Conservation (phyloP, 1,140 invertebrate genomes). For the Saxidomus purpurata region DNA sequence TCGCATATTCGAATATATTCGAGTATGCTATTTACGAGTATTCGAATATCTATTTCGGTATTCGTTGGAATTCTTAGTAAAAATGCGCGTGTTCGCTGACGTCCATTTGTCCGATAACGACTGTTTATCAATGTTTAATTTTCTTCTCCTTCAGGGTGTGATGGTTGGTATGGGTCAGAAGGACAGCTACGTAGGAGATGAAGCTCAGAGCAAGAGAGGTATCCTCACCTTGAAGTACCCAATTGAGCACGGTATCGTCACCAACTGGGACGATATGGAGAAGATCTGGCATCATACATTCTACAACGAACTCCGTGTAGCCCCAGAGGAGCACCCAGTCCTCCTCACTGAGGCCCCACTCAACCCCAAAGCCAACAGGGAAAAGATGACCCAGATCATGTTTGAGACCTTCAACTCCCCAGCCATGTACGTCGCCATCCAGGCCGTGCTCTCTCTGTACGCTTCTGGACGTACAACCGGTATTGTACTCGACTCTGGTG, state of each 20-base stretch:
- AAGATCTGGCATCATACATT: constrained; percentile 95
- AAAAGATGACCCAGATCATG: constrained; percentile 99
- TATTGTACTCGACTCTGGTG: constrained; percentile 89
- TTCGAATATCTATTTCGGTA: no score
- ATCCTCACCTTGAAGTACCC: constrained; percentile 94
- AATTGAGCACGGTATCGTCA: constrained; percentile 90
- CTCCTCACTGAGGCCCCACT: constrained; percentile 87
- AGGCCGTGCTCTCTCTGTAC: constrained; percentile 86
- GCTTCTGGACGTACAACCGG: constrained; percentile 91
- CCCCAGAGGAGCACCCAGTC: constrained; percentile 89
- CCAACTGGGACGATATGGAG: constrained; percentile 93
- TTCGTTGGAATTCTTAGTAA: no score
- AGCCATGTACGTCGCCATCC: constrained; percentile 87
- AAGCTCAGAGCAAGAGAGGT: constrained; percentile 98
- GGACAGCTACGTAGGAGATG: constrained; percentile 98
- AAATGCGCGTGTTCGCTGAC: no score
- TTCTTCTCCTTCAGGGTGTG: constrained; percentile 89
- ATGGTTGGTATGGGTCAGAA: constrained; percentile 99
- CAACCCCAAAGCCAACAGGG: constrained; percentile 88
- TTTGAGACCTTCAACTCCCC: constrained; percentile 92
- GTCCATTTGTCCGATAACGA: no score
- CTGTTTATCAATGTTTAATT: not conserved
- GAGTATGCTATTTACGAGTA: no score
- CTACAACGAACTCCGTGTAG: constrained; percentile 96
- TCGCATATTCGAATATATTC: no score